These are phyloP conservation scores for Thunnus maccoyii DNA, from an alignment of 2,113 vertebrate species.

Conservation along the genomic window DNA sequence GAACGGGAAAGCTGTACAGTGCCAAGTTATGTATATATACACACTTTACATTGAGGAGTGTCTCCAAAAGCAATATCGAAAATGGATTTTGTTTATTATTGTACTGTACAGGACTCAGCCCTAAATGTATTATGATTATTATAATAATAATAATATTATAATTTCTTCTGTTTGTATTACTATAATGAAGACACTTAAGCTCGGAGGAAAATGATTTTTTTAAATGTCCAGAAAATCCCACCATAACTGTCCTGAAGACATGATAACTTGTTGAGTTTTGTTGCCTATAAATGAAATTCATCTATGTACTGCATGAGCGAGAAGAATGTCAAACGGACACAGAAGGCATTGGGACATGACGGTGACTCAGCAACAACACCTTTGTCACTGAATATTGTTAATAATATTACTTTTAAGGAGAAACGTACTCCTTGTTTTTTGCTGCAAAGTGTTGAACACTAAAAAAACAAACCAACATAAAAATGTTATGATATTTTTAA, in stretches of 20 bases:
- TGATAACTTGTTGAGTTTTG: constrained; percentile 74
- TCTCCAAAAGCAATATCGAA: constrained; percentile 90
- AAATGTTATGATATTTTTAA: constrained; percentile 87
- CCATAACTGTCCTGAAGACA: constrained; percentile 70
- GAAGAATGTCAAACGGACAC: constrained; percentile 78
- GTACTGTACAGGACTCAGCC: constrained; percentile 88
- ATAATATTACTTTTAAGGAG: constrained; percentile 84
- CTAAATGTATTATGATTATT: constrained; percentile 88
- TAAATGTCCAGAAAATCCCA: constrained; percentile 76
- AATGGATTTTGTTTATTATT: constrained; percentile 87
- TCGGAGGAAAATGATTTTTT: constrained; percentile 71
- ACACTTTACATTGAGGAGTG: constrained; percentile 85
- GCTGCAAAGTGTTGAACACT: constrained; percentile 91
- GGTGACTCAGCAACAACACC: constrained; percentile 78
- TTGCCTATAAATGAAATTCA: constrained; percentile 81
- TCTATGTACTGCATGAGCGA: constrained; percentile 78
- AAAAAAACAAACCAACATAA: constrained; percentile 89
- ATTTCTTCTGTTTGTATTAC: constrained; percentile 86
- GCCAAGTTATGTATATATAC: constrained; percentile 88
- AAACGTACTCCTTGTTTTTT: constrained; percentile 83
- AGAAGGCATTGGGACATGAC: constrained; percentile 75
- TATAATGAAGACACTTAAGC: constrained; percentile 85
- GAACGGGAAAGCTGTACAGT: constrained; percentile 85
- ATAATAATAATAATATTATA: constrained; percentile 81
- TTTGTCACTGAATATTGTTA: constrained; percentile 85